Base-by-base conservation (phyloP, 2,888 invertebrate species). In the Heliothis peltigera region DNA sequence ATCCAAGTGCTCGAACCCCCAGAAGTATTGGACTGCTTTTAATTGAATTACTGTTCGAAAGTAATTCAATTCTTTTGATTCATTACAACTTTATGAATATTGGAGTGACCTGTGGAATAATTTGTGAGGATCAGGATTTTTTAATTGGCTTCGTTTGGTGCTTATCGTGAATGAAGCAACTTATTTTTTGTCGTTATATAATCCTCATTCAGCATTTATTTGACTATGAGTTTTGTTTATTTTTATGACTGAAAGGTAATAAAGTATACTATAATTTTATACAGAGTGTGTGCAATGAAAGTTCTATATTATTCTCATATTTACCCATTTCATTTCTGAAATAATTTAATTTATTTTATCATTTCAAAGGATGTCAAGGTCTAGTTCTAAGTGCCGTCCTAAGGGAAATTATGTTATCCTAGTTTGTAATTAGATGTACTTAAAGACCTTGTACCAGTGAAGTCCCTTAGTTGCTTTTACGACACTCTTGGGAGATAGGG, bases 11-110 rank as follows among this genome's bases (percentile, higher is more conserved):
- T 60, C 64, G 47, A 43, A 21, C 43, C 66, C 49, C 52, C 49
- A 63, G 72, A 53, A 70, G 63, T 52, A 18, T 57, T 62, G 55
- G 77, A 73, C 65, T 65, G 56, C 48, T 61, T 77, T 55, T 77
- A 77, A 78, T 80, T 77, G 73, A 48, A 67, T 80, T 80, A 77
- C 62, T 70, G 66, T 65, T 61, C 42, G 8, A 35, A 53, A 32
- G n/a, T 63, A 77, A 72, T 64, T 58, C 32, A n/a, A 64, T 69
- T 78, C 60, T 64, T 77, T 68, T 65, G 58, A 73, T 70, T 77
- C 58, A 61, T 57, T 21, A 32, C 7, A 54, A 61, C 61, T 56
- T 75, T 63, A 65, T 72, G 77, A 79, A 72, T 76, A 68, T 76
- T 72, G 46, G 59, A 65, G 63, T 39, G 46, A 39, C 49, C 25